Percentiles rank a stretch among this genome's conserved stretches.
These are phyloP conservation scores for Tauraco hartlaubi DNA, from an alignment of 2,797 vertebrate species.

Conservation along the genomic window DNA sequence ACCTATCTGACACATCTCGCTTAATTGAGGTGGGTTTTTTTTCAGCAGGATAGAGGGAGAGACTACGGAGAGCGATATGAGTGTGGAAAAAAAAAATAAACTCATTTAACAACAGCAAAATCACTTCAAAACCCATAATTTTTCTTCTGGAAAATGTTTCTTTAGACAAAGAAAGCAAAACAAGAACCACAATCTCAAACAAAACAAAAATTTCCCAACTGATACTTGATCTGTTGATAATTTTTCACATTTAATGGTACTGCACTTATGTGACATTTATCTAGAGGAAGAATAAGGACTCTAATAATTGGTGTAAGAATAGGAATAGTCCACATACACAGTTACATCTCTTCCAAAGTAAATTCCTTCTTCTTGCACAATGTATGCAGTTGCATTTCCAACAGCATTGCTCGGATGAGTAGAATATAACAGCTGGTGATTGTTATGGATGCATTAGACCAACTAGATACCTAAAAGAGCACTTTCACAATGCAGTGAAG, in stretches of 20 bases:
- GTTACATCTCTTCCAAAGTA: background rate
- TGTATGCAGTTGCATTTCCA: background rate
- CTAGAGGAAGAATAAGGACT: background rate
- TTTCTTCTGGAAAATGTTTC: background rate
- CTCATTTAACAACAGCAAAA: background rate
- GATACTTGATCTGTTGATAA: background rate
- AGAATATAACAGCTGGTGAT: background rate
- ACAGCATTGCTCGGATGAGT: background rate
- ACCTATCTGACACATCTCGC: background rate
- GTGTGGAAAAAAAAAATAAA: background rate
- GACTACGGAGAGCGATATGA: background rate
- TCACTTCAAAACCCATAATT: background rate
- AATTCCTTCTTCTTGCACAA: background rate
- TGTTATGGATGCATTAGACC: background rate
- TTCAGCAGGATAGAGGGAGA: background rate
- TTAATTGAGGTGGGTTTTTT: background rate
- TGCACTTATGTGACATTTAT: background rate
- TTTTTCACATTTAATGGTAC: background rate
- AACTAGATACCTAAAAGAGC: background rate
- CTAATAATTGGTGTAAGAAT: background rate
- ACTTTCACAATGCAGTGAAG: background rate
- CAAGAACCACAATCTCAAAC: background rate
- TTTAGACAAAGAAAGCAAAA: background rate
- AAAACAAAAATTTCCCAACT: background rate
- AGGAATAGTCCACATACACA: background rate